Conservation (phyloP, 2,888 invertebrate species). For the Ichneumon xanthorius region DNA sequence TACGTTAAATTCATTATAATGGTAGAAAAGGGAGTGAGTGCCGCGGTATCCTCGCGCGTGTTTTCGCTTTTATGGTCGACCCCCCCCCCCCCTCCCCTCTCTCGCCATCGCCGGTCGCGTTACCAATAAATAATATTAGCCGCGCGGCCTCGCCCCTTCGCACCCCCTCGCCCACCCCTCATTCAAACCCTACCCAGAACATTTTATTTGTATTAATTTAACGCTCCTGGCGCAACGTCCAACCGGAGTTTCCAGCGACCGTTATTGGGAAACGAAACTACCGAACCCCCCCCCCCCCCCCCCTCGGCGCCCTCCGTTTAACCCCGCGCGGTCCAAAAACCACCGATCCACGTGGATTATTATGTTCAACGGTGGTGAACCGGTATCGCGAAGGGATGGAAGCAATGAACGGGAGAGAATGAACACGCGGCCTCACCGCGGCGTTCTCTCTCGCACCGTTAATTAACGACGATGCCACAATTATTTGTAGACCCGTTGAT, state of each 20-base stretch:
- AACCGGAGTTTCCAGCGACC: constrained; percentile 33
- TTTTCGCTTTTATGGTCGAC: constrained; percentile 72
- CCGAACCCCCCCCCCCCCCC: neutral
- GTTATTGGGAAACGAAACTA: constrained; percentile 36
- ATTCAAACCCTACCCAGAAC: constrained; percentile 52
- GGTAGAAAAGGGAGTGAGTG: constrained; percentile 43
- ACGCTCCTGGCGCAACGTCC: constrained; percentile 23
- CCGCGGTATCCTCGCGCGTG: constrained; percentile 65
- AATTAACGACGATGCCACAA: constrained; percentile 63
- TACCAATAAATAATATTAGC: constrained; percentile 75
- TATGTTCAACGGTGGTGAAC: constrained; percentile 60
- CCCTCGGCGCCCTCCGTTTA: neutral
- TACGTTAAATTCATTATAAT: constrained; percentile 76
- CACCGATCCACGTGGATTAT: constrained; percentile 59
- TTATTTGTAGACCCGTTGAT: constrained; percentile 42
- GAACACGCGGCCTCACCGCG: neutral
- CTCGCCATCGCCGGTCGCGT: constrained; percentile 43
- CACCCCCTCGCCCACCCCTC: neutral
- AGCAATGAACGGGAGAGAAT: constrained; percentile 6
- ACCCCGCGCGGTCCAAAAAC: constrained; percentile 38
- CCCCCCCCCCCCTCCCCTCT: neutral
- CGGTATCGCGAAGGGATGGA: constrained; percentile 28
- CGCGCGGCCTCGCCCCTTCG: constrained; percentile 28
- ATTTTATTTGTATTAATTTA: constrained; percentile 73
- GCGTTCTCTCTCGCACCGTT: constrained; percentile 39